These are phyloP conservation scores for Tachysurus vachellii DNA, from an alignment of 2,113 vertebrate species.

Conservation along the genomic window DNA sequence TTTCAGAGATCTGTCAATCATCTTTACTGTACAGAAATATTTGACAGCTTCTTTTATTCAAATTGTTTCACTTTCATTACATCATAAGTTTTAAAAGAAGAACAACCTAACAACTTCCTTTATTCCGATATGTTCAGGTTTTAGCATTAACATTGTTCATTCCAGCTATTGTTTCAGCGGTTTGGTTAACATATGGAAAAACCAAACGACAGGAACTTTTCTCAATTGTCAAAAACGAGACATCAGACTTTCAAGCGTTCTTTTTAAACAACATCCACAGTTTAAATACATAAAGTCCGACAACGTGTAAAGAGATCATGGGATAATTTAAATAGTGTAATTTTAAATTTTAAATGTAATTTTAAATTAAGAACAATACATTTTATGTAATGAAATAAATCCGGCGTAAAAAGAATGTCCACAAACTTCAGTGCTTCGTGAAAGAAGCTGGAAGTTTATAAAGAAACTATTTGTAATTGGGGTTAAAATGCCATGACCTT, in stretches of 20 bases:
- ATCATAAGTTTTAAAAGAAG: not conserved
- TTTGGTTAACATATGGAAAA: not conserved
- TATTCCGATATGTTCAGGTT: not conserved
- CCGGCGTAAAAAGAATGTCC: not conserved
- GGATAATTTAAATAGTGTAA: not conserved
- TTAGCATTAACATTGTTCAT: not conserved
- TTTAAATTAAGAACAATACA: not conserved
- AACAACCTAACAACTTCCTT: not conserved
- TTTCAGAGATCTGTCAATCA: not conserved
- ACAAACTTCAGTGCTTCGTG: not conserved
- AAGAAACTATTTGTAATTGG: constrained; percentile 6
- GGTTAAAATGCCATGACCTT: constrained; percentile 19
- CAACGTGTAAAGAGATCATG: not conserved
- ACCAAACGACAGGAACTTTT: not conserved
- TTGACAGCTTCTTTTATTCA: not conserved
- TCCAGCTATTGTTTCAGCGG: not conserved
- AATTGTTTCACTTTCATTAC: not conserved
- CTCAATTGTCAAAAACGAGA: not conserved
- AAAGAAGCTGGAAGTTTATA: not conserved
- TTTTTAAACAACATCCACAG: not conserved
- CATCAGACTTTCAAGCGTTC: not conserved
- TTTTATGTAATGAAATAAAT: not conserved
- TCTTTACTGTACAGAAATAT: not conserved
- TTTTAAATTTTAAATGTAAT: no score
- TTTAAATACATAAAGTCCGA: not conserved